Percentiles rank a stretch among this genome's conserved stretches.
phyloP scores from a whole-genome alignment of 2,888 invertebrate genomes.

The Aethes cnicana region DNA sequence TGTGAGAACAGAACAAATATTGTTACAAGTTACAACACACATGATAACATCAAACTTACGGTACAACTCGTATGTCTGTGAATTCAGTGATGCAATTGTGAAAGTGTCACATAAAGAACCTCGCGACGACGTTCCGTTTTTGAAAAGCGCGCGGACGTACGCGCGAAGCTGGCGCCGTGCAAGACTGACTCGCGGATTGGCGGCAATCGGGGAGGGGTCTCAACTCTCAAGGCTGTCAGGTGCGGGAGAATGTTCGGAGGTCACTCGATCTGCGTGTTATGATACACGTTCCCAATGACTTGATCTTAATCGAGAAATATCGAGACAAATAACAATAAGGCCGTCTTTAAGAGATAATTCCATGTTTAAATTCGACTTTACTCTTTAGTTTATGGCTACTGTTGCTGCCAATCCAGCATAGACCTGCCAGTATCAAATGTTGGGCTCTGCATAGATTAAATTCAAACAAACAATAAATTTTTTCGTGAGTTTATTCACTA shows the following conservation, averaged over 20 bases:
- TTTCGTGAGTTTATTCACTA: too few species aligned
- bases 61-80: slow-evolving; percentile 16
- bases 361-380: too few species aligned
- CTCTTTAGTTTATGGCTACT: too few species aligned
- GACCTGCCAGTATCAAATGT: too few species aligned
- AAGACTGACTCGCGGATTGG: slow-evolving; percentile 16
- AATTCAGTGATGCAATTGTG: slow-evolving; percentile 31
- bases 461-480: too few species aligned
- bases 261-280: slow-evolving; percentile 8
- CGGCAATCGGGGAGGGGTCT: slow-evolving; percentile 2
- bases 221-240: slow-evolving; percentile 20
- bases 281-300: too few species aligned
- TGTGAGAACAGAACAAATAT: slow-evolving; percentile 3
- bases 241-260: slow-evolving; percentile 25
- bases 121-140: slow-evolving; percentile 18
- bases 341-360: too few species aligned
- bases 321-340: too few species aligned
- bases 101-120: slow-evolving; percentile 27
- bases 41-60: slow-evolving; percentile 13
- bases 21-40: slow-evolving; percentile 15
- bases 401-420: too few species aligned
- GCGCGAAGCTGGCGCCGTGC: slow-evolving; percentile 4
- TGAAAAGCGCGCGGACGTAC: slow-evolving; percentile 24
- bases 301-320: too few species aligned
- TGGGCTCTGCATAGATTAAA: too few species aligned